Evolutionary conservation across 2,113 vertebrate species (phyloP).

Genomic region (Peromyscus leucopus): DNA sequence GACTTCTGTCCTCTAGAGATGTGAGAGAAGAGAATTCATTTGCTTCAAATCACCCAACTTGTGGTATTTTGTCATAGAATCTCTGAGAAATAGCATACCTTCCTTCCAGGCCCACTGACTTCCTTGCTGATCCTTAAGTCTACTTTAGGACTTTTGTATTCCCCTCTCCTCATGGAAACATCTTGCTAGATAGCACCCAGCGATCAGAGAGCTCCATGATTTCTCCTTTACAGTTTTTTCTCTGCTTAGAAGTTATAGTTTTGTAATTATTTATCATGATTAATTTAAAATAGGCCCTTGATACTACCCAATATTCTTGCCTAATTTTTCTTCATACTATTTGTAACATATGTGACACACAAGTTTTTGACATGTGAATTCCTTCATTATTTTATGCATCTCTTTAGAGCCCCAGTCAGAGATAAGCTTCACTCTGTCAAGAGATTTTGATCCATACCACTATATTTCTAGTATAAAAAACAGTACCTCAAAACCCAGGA

Average conservation of each 20-base stretch:
- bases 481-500: not conserved
- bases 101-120: not conserved
- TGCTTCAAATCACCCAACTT: not conserved
- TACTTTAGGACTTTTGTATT: not conserved
- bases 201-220: not conserved
- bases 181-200: not conserved
- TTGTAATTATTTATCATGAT: not conserved
- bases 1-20: not conserved
- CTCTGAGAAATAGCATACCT: not conserved
- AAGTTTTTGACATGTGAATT: not conserved
- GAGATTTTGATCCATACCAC: not conserved
- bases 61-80: not conserved
- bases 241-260: not conserved
- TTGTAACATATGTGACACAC: not conserved
- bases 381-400: not conserved
- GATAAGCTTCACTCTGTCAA: not conserved
- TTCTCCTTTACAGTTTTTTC: not conserved
- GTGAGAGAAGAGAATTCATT: not conserved
- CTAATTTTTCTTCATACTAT: not conserved
- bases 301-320: not conserved
- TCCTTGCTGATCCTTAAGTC: not conserved
- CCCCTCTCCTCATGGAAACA: not conserved
- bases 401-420: not conserved
- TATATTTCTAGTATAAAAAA: not conserved
- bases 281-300: not conserved